phyloP scores from a whole-genome alignment of 1,140 invertebrate genomes.

The Matsumurasca onukii region DNA sequence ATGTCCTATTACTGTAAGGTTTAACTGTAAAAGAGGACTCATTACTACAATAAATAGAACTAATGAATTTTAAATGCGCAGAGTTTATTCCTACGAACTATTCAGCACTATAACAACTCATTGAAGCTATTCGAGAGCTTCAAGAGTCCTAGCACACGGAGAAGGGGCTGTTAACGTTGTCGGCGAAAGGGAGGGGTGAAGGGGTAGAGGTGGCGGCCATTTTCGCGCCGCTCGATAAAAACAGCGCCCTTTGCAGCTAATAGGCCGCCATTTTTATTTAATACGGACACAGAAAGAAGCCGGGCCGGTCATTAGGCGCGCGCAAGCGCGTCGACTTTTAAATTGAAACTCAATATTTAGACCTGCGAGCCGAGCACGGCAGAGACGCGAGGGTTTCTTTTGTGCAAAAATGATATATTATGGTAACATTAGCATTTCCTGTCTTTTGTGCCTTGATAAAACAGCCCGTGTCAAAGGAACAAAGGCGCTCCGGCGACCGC shows the following conservation, averaged over 20 bases:
- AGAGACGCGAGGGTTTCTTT: slow-evolving; percentile 22
- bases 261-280: slow-evolving; percentile 32
- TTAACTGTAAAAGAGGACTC: too few species aligned
- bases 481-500: slow-evolving; percentile 17
- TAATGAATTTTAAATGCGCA: too few species aligned
- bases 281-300: slow-evolving; percentile 28
- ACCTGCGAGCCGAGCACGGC: too few species aligned
- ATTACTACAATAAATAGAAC: too few species aligned
- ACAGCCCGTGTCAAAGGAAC: slow-evolving; percentile 22
- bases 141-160: too few species aligned
- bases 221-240: slow-evolving; percentile 30
- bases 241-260: slow-evolving; percentile 27
- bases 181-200: too few species aligned
- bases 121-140: too few species aligned
- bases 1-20: too few species aligned
- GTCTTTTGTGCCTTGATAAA: slow-evolving; percentile 20
- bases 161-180: too few species aligned
- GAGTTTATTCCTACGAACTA: too few species aligned
- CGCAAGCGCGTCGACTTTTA: slow-evolving; percentile 26
- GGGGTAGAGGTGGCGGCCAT: slow-evolving; percentile 29
- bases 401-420: slow-evolving; percentile 27
- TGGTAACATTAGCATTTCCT: slow-evolving; percentile 23
- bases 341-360: slow-evolving; percentile 30
- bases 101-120: too few species aligned
- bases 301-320: slow-evolving; percentile 21